Base-by-base conservation (phyloP, 2,113 vertebrate genomes). In the Lepus timidus region DNA sequence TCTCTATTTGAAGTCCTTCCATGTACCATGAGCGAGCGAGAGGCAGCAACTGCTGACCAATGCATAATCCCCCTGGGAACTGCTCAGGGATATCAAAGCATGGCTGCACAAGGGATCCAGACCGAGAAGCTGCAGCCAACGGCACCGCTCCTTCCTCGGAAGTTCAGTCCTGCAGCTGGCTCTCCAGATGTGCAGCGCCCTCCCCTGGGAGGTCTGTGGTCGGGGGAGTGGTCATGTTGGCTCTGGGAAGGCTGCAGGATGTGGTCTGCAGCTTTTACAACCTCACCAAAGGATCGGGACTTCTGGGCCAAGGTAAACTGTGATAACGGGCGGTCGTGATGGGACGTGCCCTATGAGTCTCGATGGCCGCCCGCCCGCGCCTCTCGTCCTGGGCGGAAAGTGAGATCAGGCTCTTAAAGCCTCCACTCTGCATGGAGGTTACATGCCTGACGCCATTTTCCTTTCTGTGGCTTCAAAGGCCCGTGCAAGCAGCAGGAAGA, bases 361-460 rank as follows among this genome's bases (percentile, higher is more conserved):
- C 29, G 85, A 12, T 16, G 55, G 61, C 23, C 17, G 55, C 55
- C 55, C 3, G 81, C 85, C 61, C 31, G 25, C 12, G 84, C 80
- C 71, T 65, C 74, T 58, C 5, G 1, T 58, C 55, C 55, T 58
- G 55, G 90, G 29, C 86, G 75, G 93, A 89, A 86, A 87, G 70
- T 14, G 49, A 88, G 80, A 70, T 90, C 70, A 85, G 94, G 29
- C 36, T 90, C 85, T 64, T 20, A 65, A 87, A 67, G n/a, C 58
- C 55, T 67, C 68, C 31, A 29, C 33, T 85, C 78, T 52, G 33
- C 88, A 90, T 64, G 86, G 51, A 27, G 83, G 61, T 27, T 68
- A 95, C 88, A 93, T 91, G 91, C 85, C 92, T 82, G 49, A 70
- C 87, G 70, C 80, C 67, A 96, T 80, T 95, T 89, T 91, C 86